These are phyloP conservation scores for Lamprotornis superbus DNA, from an alignment of 2,113 vertebrate species.

Conservation along the genomic window DNA sequence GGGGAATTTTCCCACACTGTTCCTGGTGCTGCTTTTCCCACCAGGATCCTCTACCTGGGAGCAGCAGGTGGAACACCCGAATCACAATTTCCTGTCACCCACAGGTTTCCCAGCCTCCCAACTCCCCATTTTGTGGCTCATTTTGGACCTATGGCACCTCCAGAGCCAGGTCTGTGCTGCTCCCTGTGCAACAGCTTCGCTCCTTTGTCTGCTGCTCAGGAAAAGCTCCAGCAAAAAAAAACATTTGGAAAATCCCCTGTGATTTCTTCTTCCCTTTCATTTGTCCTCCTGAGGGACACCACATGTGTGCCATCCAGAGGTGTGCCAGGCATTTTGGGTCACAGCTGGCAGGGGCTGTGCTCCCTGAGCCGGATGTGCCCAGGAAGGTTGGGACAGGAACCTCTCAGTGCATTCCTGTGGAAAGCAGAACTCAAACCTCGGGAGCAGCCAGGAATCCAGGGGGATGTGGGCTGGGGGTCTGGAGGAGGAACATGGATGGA, in stretches of 20 bases:
- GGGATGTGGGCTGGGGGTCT: background rate
- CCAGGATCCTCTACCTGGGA: accelerated
- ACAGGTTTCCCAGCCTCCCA: background rate
- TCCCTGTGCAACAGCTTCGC: background rate
- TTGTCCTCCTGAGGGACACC: background rate
- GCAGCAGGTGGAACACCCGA: background rate
- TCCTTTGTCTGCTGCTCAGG: background rate
- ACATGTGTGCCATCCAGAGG: accelerated
- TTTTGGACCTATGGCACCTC: background rate
- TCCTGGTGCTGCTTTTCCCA: background rate
- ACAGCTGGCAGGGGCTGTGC: background rate
- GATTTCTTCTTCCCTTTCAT: background rate
- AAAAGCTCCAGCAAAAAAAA: background rate
- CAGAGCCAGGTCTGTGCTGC: background rate
- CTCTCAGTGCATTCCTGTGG: background rate
- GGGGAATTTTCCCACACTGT: background rate
- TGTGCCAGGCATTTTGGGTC: background rate
- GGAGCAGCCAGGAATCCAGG: background rate
- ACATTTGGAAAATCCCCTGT: background rate
- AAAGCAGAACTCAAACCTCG: background rate
- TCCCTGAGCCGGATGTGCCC: background rate
- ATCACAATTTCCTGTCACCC: background rate
- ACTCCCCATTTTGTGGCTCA: accelerated
- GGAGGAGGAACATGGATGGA: background rate
- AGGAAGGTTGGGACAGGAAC: background rate